phyloP scores from a whole-genome alignment of 2,113 vertebrate genomes.

The Lota lota region DNA sequence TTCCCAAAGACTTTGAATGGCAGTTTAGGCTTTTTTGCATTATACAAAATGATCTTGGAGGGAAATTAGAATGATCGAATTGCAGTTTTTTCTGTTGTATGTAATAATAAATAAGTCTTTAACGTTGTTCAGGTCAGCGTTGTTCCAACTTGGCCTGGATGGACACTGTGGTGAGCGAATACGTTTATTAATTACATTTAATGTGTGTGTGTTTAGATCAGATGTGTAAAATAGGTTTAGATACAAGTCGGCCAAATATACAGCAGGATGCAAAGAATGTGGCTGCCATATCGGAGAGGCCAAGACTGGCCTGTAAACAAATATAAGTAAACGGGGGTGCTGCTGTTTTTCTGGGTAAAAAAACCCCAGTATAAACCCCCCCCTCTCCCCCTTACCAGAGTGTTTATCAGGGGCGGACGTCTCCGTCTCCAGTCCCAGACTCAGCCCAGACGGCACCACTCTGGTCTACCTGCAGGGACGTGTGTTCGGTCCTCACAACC shows the following conservation, averaged over 20 bases:
- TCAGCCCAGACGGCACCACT: constrained; percentile 70
- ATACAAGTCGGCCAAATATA: no score
- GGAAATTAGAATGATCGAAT: no score
- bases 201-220: no score
- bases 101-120: not conserved
- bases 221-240: no score
- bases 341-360: no score
- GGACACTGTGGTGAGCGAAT: constrained; percentile 69
- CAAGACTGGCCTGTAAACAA: no score
- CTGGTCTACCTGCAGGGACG: constrained; percentile 71
- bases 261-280: no score
- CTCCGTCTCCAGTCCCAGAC: constrained; percentile 66
- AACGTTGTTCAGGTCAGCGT: constrained; percentile 62
- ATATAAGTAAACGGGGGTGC: no score
- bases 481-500: constrained; percentile 75
- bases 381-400: constrained; percentile 44
- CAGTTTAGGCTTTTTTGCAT: no score
- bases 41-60: no score
- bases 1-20: no score
- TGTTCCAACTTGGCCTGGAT: constrained; percentile 65
- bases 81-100: not conserved
- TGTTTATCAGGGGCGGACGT: constrained; percentile 58
- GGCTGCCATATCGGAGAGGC: no score
- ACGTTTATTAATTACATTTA: not conserved
- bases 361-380: not conserved